These are phyloP conservation scores for Nomada goodeniana DNA, from an alignment of 2,888 invertebrate species.

Conservation along the genomic window DNA sequence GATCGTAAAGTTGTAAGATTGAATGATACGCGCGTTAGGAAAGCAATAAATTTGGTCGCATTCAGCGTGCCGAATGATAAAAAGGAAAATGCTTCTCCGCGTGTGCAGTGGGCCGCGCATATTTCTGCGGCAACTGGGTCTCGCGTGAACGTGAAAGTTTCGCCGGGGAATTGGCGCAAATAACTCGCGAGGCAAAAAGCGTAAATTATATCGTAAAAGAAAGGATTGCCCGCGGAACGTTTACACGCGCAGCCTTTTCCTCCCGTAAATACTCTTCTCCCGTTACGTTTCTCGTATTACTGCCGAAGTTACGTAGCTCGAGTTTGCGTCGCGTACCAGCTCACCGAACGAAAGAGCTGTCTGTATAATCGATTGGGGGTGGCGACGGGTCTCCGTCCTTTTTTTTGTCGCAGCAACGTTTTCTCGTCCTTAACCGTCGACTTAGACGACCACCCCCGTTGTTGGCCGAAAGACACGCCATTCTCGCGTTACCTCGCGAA, in stretches of 20 bases:
- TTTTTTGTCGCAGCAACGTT: constrained; percentile 3
- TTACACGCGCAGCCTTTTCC: not conserved
- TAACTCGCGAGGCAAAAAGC: constrained; percentile 21
- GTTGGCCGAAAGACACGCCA: constrained; percentile 58
- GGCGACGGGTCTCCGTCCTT: too few species aligned
- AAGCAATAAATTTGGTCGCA: too few species aligned
- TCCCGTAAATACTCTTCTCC: constrained; percentile 8
- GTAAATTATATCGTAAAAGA: constrained; percentile 26
- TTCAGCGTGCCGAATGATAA: too few species aligned
- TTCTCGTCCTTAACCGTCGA: constrained; percentile 39
- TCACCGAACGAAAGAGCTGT: too few species aligned
- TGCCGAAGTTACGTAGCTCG: too few species aligned
- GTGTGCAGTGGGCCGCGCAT: too few species aligned
- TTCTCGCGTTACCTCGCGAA: constrained; percentile 63
- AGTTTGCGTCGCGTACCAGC: not conserved
- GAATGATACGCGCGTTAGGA: not conserved
- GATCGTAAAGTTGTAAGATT: not conserved
- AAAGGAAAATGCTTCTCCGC: too few species aligned
- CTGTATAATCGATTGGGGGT: constrained; percentile 14
- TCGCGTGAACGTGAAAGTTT: constrained; percentile 26
- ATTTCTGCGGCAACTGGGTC: not conserved
- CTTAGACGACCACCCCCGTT: constrained; percentile 64
- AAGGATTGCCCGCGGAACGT: constrained; percentile 18
- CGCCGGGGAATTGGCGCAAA: constrained; percentile 6
- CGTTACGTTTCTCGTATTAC: constrained; percentile 11